Evolutionary conservation across 2,888 invertebrate genomes (phyloP).

Genomic region (Odiellus spinosus): DNA sequence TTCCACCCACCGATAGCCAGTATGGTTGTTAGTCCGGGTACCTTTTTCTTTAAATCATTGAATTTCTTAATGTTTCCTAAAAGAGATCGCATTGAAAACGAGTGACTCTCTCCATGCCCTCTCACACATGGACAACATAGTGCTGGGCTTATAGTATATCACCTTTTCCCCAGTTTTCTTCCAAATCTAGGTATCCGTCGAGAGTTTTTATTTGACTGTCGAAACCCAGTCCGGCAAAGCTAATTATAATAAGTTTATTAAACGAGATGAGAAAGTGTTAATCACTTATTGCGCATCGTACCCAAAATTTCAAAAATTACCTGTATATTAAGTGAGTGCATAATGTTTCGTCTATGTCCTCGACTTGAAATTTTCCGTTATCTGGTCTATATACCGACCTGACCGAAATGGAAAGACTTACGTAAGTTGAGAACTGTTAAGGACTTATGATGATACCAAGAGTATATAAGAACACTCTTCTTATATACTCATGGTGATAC

Average conservation of each 20-base stretch:
- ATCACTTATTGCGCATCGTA: too few species aligned
- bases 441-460: too few species aligned
- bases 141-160: neutral
- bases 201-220: conserved; percentile 15
- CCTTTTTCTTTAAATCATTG: conserved; percentile 13
- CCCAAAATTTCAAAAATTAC: too few species aligned
- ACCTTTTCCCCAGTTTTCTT: conserved; percentile 15
- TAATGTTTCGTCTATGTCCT: conserved; percentile 45
- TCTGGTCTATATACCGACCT: conserved; percentile 40
- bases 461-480: too few species aligned
- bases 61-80: conserved; percentile 18
- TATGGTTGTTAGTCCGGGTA: conserved; percentile 16
- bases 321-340: conserved; percentile 61
- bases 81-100: neutral
- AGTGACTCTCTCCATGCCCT: neutral
- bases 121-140: neutral
- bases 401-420: too few species aligned
- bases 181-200: conserved; percentile 15
- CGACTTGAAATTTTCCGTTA: conserved; percentile 41
- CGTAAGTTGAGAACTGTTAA: too few species aligned
- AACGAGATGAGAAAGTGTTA: too few species aligned
- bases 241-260: too few species aligned
- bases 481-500: too few species aligned
- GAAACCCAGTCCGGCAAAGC: conserved; percentile 16
- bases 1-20: conserved; percentile 49